A percentile compares a stretch with the other conserved stretches of the same genome.
Conservation (phyloP, 2,888 invertebrate genomes). For the Tipula unca region DNA sequence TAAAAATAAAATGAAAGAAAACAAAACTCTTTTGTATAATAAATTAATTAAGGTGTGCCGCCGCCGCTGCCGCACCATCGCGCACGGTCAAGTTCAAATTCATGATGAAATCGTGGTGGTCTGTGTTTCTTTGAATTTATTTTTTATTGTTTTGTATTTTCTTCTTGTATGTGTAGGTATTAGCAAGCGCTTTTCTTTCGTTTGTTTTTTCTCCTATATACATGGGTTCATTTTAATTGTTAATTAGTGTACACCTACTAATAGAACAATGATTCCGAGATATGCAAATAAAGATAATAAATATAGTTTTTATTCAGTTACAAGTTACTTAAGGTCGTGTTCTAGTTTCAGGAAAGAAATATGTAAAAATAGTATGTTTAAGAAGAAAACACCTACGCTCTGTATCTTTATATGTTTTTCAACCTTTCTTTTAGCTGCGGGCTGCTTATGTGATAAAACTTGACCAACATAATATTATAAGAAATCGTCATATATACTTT, state of each 20-base stretch:
- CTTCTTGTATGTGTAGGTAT: background rate
- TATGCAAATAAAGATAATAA: background rate
- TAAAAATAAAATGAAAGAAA: background rate
- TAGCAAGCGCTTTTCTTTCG: background rate
- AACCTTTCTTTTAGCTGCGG: no score
- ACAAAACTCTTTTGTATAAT: background rate
- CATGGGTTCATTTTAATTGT: background rate
- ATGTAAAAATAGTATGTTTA: no score
- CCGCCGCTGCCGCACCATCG: background rate
- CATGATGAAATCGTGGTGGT: background rate
- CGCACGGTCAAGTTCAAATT: conserved; percentile 14
- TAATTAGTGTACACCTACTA: background rate
- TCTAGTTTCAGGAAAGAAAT: no score
- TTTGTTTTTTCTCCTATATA: background rate
- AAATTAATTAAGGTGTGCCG: background rate
- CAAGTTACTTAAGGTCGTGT: background rate
- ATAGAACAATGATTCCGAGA: background rate
- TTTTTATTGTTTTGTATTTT: background rate
- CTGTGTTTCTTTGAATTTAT: background rate
- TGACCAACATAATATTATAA: no score
- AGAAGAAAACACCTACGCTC: no score
- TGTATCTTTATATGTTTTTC: no score
- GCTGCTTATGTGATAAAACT: no score
- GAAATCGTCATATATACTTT: no score
- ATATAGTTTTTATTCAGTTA: background rate